These are phyloP conservation scores for Anniella stebbinsi DNA, from an alignment of 2,797 vertebrate species.

Conservation along the genomic window DNA sequence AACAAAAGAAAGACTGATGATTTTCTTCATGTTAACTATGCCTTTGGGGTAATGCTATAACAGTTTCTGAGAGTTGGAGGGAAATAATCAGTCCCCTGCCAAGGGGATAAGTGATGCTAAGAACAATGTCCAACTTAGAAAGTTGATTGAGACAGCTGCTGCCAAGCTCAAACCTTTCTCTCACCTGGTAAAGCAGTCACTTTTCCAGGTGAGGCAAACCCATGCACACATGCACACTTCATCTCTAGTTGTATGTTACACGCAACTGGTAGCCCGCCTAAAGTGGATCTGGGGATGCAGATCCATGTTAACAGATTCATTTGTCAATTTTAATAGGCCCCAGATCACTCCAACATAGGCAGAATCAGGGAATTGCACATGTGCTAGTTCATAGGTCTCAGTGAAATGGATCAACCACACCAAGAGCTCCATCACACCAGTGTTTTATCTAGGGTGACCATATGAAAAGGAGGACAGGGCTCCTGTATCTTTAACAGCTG, in stretches of 20 bases:
- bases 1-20: conserved; percentile 43
- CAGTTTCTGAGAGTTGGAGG: conserved; percentile 47
- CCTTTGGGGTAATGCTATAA: conserved; percentile 55
- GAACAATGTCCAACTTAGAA: not conserved
- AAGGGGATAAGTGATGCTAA: not conserved
- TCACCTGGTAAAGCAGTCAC: not conserved
- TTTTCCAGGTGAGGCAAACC: too few species aligned
- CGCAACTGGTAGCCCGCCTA: not conserved
- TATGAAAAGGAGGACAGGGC: too few species aligned
- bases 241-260: not conserved
- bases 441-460: too few species aligned
- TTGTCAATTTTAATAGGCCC: not conserved
- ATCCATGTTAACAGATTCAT: not conserved
- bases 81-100: conserved; percentile 51
- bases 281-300: not conserved
- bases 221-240: too few species aligned
- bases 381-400: not conserved
- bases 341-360: not conserved
- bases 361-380: too few species aligned
- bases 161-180: not conserved
- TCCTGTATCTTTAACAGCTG: too few species aligned
- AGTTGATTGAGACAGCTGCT: conserved; percentile 3
- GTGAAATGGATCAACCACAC: not conserved
- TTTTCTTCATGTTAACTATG: conserved; percentile 54
- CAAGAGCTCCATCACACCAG: too few species aligned